A percentile compares a stretch with the other conserved stretches of the same genome.
phyloP scores from a whole-genome alignment of 1,140 invertebrate genomes.

The Musca vetustissima region DNA sequence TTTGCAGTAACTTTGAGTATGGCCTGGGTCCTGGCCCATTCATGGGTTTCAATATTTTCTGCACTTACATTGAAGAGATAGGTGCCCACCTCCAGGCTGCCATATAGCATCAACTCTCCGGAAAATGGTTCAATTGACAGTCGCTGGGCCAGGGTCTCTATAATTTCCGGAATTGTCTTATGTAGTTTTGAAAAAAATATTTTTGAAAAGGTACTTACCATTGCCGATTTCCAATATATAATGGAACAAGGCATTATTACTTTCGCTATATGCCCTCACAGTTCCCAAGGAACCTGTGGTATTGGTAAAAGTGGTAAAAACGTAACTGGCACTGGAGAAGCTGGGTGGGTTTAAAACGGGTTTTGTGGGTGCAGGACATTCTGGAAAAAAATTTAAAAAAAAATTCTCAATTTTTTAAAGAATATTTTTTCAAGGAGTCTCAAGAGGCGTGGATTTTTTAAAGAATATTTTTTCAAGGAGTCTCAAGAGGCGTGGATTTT shows the following conservation, averaged over 20 bases:
- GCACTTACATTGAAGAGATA: conserved; percentile 11
- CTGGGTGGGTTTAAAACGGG: not conserved
- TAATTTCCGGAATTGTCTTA: not conserved
- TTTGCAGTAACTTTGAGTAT: not conserved
- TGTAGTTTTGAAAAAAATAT: too few species aligned
- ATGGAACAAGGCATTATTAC: not conserved
- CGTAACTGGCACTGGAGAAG: conserved; percentile 2
- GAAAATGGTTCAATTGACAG: not conserved
- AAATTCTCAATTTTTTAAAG: too few species aligned
- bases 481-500: too few species aligned
- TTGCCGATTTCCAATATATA: not conserved
- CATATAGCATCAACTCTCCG: conserved; percentile 4
- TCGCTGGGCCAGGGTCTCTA: conserved; percentile 1
- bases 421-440: too few species aligned
- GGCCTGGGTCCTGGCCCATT: not conserved
- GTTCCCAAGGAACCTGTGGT: not conserved
- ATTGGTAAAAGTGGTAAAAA: conserved; percentile 4
- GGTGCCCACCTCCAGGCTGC: not conserved
- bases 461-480: too few species aligned
- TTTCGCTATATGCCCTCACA: not conserved
- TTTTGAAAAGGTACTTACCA: not conserved
- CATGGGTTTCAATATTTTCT: not conserved
- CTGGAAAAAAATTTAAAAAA: not conserved
- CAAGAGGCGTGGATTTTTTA: too few species aligned
- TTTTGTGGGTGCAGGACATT: not conserved